Base-by-base conservation (phyloP, 2,797 vertebrate genomes). In the Tauraco hartlaubi region DNA sequence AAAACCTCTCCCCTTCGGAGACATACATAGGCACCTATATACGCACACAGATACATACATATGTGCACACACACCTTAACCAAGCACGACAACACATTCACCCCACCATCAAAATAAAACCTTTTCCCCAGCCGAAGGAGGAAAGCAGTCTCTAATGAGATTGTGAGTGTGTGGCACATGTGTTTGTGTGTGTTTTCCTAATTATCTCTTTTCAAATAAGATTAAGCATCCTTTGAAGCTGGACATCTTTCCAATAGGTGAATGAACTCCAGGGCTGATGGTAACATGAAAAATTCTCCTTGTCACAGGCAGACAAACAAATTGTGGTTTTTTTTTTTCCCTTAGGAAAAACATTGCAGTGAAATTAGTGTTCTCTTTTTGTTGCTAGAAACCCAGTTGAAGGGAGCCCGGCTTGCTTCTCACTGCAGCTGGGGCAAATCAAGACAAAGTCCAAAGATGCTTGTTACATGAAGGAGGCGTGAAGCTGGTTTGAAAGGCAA, bases 161-260 rank as follows among this genome's bases (percentile, higher is more conserved):
- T 8, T 46, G 83, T 15, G 61, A 91, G 64, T 0, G 0, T 54
- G 92, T 68, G 76, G 88, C 96, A 86, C 73, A 29, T 48, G 88
- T 58, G 77, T 51, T 81, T 81, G 69, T 85, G 83, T 93, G 94
- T 94, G 76, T 72, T 92, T 87, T 59, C 88, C 93, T 91, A 92
- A 97, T 96, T 91, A 95, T 68, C 58, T 44, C 89, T 90, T 90
- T 85, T 75, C 96, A 91, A 93, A 91, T 73, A 44, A 92, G 93
- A 96, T 97, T 96, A 96, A 94, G 75, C 58, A 37, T 80, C 87
- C 85, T 78, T 90, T 28, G 12, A 43, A 95, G 83, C 88, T 51
- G 92, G 95, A 96, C 94, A 85, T 91, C 95, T 96, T 96, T 95
- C 92, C 97, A 74, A 96, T 92, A 95, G 96, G 97, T 94, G 92